These are phyloP conservation scores for Sipha maydis DNA, from an alignment of 2,888 invertebrate species.

Conservation along the genomic window DNA sequence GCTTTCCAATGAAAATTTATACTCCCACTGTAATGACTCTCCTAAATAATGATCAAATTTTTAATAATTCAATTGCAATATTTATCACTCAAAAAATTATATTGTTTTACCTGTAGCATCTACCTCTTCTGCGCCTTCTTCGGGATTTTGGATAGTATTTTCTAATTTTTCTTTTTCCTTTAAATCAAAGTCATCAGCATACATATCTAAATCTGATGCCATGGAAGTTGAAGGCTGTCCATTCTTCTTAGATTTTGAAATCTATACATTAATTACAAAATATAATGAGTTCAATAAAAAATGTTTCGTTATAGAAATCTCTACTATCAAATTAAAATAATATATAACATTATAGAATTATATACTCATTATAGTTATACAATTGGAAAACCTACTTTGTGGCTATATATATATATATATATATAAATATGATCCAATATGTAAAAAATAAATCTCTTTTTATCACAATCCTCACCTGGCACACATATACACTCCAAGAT, in stretches of 20 bases:
- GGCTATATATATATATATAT: too few species aligned
- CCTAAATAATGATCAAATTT: not conserved
- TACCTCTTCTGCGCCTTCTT: conserved; percentile 25
- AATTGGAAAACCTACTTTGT: too few species aligned
- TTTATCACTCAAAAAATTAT: not conserved
- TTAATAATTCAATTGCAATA: not conserved
- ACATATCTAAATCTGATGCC: conserved; percentile 84
- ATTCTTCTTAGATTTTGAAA: conserved; percentile 66
- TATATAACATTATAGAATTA: not conserved
- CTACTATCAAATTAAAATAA: not conserved
- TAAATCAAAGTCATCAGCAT: conserved; percentile 87
- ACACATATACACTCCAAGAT: too few species aligned
- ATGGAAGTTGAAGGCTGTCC: conserved; percentile 66
- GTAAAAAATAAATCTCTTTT: too few species aligned
- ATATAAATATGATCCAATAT: too few species aligned
- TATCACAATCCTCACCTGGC: too few species aligned
- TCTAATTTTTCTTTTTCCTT: conserved; percentile 75
- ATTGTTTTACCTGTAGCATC: conserved; percentile 5
- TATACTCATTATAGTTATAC: too few species aligned
- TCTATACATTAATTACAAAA: conserved; percentile 51
- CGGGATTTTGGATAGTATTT: conserved; percentile 31
- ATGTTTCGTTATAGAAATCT: too few species aligned
- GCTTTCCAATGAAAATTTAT: conserved; percentile 84
- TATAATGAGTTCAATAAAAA: too few species aligned
- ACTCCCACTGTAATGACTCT: conserved; percentile 80